Base-by-base conservation (phyloP, 2,888 invertebrate species). In the Drosophila neotestacea region DNA sequence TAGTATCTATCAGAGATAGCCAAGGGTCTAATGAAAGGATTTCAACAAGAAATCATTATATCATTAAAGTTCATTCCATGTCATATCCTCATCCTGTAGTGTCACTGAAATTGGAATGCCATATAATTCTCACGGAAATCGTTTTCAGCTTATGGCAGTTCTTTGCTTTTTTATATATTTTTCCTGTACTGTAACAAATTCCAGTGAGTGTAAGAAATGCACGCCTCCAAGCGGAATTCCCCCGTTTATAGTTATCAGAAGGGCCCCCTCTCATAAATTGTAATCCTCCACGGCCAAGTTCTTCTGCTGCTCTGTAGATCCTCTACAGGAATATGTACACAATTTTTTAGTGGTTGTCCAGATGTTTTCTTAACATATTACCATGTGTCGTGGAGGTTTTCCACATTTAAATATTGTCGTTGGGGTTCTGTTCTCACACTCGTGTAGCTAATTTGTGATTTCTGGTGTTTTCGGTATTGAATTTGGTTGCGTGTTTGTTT, bases 401-500 rank as follows among this genome's bases (percentile, higher is more conserved):
- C 10, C 64, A 39, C 69, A 77, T 85, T 75, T 70, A 72, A 82
- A 82, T 85, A 48, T 47, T 50, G 32, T 55, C 77, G 72, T 58
- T 44, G 56, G 50, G 51, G 34, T 44, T 60, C 27, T 50, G 81
- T 90, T 91, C 92, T 91, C 91, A 91, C 90, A 91, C 88, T 89
- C 66, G 69, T 81, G 73, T 65, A 85, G 82, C 90, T 90, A 91
- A 91, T 92, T 92, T 91, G 90, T 91, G 90, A 88, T 81, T 90
- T 86, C 76, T 79, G 70, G 81, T 88, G 70, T 79, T 89, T 90
- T 86, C 62, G 81, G 86, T 90, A 70, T 91, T 90, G 88, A 79
- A 70, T 87, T 85, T 80, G 73, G 64, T 48, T 63, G 60, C 64
- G 63, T 77, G 72, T 88, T 84, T 88, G 71, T 73, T 82, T 90